Evolutionary conservation across 2,888 invertebrate species (phyloP).

Genomic region (Miltochrista miniata): DNA sequence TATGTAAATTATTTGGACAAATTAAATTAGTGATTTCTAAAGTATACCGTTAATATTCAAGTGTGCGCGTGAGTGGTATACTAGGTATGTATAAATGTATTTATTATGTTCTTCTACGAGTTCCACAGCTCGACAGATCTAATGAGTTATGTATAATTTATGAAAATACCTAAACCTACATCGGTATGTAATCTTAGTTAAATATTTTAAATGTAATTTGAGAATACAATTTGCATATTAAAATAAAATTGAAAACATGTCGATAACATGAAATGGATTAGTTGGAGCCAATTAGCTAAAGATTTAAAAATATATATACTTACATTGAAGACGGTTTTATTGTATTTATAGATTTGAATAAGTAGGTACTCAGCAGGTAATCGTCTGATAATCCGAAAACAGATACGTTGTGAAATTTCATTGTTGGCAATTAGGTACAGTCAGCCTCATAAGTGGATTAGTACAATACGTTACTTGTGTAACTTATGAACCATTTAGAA

Average conservation of each 20-base stretch:
- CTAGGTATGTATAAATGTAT: conserved; percentile 1
- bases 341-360: too few species aligned
- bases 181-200: conserved; percentile 16
- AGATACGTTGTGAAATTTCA: too few species aligned
- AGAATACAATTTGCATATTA: conserved; percentile 26
- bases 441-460: too few species aligned
- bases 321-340: too few species aligned
- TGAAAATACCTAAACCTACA: not conserved
- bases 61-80: conserved; percentile 5
- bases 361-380: too few species aligned
- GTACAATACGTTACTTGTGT: too few species aligned
- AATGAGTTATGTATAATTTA: conserved; percentile 18
- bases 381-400: too few species aligned
- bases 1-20: conserved; percentile 34
- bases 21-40: conserved; percentile 28
- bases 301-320: too few species aligned
- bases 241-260: conserved; percentile 7
- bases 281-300: not conserved
- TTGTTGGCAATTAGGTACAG: too few species aligned
- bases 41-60: conserved; percentile 19
- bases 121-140: conserved; percentile 7
- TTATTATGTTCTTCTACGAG: conserved; percentile 11
- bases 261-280: not conserved
- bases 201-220: conserved; percentile 13
- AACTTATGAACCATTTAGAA: too few species aligned